phyloP scores from a whole-genome alignment of 2,888 invertebrate genomes.

The Selenia dentaria region DNA sequence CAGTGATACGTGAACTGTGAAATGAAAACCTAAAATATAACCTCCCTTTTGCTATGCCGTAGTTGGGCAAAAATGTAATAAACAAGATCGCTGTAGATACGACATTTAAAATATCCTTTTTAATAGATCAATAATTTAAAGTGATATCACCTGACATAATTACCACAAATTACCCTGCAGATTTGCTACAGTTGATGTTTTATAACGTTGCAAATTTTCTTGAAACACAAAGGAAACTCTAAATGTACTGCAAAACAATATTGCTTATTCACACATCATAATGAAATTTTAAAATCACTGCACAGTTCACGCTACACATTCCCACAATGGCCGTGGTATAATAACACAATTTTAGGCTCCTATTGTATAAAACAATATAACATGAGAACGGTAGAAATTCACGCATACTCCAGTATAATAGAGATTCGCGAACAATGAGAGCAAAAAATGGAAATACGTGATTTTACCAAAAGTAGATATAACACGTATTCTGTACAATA shows the following conservation, averaged over 20 bases:
- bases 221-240: too few species aligned
- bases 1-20: too few species aligned
- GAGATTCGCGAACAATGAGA: conserved; percentile 27
- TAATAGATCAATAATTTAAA: too few species aligned
- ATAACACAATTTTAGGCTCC: conserved; percentile 14
- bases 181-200: too few species aligned
- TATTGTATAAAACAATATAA: conserved; percentile 29
- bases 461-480: conserved; percentile 20
- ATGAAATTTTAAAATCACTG: conserved; percentile 5
- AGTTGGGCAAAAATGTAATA: too few species aligned
- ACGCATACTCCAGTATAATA: conserved; percentile 20
- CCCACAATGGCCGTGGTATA: conserved; percentile 13
- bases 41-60: too few species aligned
- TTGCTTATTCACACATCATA: not conserved
- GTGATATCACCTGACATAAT: too few species aligned
- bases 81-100: too few species aligned
- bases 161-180: too few species aligned
- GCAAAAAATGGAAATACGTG: conserved; percentile 17
- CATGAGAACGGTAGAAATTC: conserved; percentile 22
- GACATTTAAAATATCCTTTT: too few species aligned
- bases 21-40: too few species aligned
- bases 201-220: too few species aligned
- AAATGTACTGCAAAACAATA: not conserved
- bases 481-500: conserved; percentile 22
- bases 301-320: conserved; percentile 10